Percentiles rank a stretch among this genome's conserved stretches.
These are phyloP conservation scores for Lithosia quadra DNA, from an alignment of 2,888 invertebrate species.

Conservation along the genomic window DNA sequence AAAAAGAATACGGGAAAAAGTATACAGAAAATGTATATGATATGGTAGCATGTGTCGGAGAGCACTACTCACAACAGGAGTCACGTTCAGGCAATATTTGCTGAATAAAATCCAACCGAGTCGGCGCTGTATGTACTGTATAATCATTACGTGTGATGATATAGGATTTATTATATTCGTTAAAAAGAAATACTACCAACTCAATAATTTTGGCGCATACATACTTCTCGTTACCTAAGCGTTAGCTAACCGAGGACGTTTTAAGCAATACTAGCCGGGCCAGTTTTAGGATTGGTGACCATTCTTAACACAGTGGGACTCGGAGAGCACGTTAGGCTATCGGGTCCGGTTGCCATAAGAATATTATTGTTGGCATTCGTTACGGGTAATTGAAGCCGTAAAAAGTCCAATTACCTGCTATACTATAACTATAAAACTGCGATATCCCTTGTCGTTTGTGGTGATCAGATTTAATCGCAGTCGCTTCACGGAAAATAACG, in stretches of 20 bases:
- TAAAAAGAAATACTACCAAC: constrained; percentile 33
- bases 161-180: constrained; percentile 42
- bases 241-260: too few relatives aligned
- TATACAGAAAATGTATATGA: constrained; percentile 24
- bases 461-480: not conserved
- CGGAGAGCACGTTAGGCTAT: not conserved
- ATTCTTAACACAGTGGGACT: too few relatives aligned
- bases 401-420: too few relatives aligned
- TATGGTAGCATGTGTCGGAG: constrained; percentile 45
- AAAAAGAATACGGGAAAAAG: constrained; percentile 33
- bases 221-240: not conserved
- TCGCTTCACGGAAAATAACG: too few relatives aligned
- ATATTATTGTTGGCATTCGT: too few relatives aligned
- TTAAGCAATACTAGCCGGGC: too few relatives aligned
- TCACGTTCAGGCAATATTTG: constrained; percentile 84
- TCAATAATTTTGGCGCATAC: constrained; percentile 28
- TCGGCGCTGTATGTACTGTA: constrained; percentile 61
- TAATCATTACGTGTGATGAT: constrained; percentile 55
- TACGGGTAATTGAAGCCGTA: not conserved
- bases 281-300: too few relatives aligned
- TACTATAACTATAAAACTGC: too few relatives aligned
- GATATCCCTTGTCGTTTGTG: too few relatives aligned
- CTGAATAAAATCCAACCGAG: constrained; percentile 75
- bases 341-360: not conserved
- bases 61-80: constrained; percentile 65